Evolutionary conservation across 2,888 invertebrate genomes (phyloP).

Genomic region (Nephrotoma guestfalica): DNA sequence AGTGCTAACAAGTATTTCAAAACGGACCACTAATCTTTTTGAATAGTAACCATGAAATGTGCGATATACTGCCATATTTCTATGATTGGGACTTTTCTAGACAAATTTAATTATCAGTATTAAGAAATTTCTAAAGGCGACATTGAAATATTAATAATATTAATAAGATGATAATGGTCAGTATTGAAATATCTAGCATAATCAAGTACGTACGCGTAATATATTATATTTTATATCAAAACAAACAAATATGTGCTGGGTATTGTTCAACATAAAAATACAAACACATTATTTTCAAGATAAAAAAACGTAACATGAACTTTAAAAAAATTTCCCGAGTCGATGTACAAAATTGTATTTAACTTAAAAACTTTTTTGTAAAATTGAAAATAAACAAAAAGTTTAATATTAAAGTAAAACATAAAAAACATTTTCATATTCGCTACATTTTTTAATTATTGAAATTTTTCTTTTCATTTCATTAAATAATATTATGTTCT

Average conservation of each 20-base stretch:
- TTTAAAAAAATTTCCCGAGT: slow-evolving; percentile 9
- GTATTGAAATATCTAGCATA: neutral
- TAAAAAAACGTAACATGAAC: neutral
- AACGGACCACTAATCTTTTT: neutral
- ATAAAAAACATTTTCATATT: neutral
- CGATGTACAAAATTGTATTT: slow-evolving; percentile 18
- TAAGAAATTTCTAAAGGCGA: neutral
- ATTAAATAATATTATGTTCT: neutral
- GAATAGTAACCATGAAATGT: neutral
- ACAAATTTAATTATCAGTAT: neutral
- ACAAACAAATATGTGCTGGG: neutral
- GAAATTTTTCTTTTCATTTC: neutral
- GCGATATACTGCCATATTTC: no score
- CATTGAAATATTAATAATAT: neutral
- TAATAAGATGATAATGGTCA: neutral
- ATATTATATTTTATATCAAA: neutral
- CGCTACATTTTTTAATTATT: neutral
- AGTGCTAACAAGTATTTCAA: neutral
- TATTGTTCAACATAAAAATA: neutral
- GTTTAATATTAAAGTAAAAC: neutral
- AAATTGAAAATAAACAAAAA: neutral
- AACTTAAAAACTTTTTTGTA: neutral
- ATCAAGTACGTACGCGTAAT: neutral
- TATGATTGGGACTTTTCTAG: no score
- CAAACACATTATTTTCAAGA: neutral